A percentile compares a stretch with the other conserved stretches of the same genome.
phyloP scores from a whole-genome alignment of 2,888 invertebrate genomes.

The Psococerastis gibbosa region DNA sequence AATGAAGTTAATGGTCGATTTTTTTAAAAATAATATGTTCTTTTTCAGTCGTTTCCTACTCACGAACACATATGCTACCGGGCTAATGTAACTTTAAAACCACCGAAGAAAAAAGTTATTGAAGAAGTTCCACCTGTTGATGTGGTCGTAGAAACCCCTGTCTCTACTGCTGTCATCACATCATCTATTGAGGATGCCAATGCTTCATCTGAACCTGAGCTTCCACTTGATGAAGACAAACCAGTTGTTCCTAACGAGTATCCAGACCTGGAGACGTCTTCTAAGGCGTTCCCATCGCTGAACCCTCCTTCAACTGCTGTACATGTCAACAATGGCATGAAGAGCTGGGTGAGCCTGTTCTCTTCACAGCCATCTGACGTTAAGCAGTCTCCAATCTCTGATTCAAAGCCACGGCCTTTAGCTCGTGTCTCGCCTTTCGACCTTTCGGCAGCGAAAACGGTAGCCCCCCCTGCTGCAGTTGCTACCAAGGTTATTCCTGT shows the following conservation, averaged over 20 bases:
- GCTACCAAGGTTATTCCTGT: slow-evolving; percentile 8
- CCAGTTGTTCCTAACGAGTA: neutral
- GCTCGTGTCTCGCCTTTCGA: slow-evolving; percentile 3
- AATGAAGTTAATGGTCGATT: no score
- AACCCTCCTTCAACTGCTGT: slow-evolving; percentile 17
- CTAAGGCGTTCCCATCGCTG: slow-evolving; percentile 18
- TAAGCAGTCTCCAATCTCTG: slow-evolving; percentile 20
- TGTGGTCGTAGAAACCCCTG: neutral
- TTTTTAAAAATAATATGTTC: no score
- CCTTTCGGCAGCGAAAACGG: slow-evolving; percentile 9
- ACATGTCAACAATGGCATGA: slow-evolving; percentile 15
- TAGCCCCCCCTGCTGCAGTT: slow-evolving; percentile 11
- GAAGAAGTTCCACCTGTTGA: neutral
- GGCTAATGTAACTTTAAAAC: neutral
- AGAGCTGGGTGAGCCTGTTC: slow-evolving; percentile 26
- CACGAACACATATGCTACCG: slow-evolving; percentile 5
- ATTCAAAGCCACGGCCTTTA: slow-evolving; percentile 13
- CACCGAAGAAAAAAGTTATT: neutral
- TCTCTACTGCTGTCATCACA: neutral
- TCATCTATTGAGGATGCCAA: neutral
- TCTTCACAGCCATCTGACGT: neutral
- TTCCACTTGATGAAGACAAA: neutral
- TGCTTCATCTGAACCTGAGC: slow-evolving; percentile 2
- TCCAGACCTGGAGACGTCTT: neutral
- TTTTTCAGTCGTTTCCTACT: neutral